Base-by-base conservation (phyloP, 2,113 vertebrate species). In the Ariopsis seemanni region DNA sequence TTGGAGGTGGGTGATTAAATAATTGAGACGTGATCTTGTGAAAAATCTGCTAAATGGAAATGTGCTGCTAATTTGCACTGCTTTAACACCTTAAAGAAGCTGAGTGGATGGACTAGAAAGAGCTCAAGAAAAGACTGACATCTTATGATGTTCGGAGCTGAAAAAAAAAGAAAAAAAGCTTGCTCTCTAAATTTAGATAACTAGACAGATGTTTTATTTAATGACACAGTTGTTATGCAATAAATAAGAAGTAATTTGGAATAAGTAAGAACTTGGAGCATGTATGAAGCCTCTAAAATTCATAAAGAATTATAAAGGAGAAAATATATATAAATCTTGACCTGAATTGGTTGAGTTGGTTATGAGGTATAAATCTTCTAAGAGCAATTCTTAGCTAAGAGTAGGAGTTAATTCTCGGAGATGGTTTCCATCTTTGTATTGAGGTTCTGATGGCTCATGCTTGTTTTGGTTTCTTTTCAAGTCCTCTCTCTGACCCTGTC, bases 1-100 rank as follows among this genome's bases (percentile, higher is more conserved):
- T 99, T 62, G 98, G 98, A 98, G 98, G 98, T 98, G 94, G 91
- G 91, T 85, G 27, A n/a, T 52, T 18, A 57, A 79, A 30, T 79
- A 60, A 80, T 55, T 58, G 53, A 60, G 7, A 30, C 27, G 11
- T 80, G 25, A 30, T 10, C 14, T 55, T 79, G 25, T 15, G 55
- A 77, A 63, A 14, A 11, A 63, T 48, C 9, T 79, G 60, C n/a
- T 9, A 55, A 30, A 27, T 55, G 50, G 27, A 69, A 86, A 80
- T 55, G 62, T n/a, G 34, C 1, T 27, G 48, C 48, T 84, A 55
- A 57, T 57, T n/a, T 42, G 42, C 30, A 27, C 57, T 60, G 79
- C 34, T 53, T 87, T 55, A 55, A 27, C 50, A 79, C 52, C 0
- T 55, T 62, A 57, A 83, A 30, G 27, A 84, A 17, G 7, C 58